Base-by-base conservation (phyloP, 2,888 invertebrate genomes). In the Stenodera caucasica region DNA sequence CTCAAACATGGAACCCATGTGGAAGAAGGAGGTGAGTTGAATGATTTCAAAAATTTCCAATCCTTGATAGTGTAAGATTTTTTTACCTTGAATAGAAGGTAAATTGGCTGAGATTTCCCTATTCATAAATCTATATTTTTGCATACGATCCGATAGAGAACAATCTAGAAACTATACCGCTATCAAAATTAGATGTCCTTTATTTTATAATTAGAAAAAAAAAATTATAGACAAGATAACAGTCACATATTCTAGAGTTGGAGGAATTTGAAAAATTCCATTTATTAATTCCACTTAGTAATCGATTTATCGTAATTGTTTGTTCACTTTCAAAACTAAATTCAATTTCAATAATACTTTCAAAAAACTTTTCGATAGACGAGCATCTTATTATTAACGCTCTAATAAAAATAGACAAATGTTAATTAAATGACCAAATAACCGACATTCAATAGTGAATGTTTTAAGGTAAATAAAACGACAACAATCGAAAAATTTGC, bases 21-120 rank as follows among this genome's bases (percentile, higher is more conserved):
- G 75, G 86, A 88, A 78, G 86, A 88, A 80, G 86, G 86, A 72
- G 87, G 87, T 85, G 73, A 77, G 78, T 72, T n/a, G n/a, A 32
- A 52, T 23, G 7, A 4, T 26, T 26, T 26, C 5, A 4, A 26
- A 49, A 64, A 45, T 63, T 57, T 40, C 30, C 15, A 45, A 62
- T 60, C 62, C 62, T 65, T 65, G 60, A 55, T 61, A 59, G 51
- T 57, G 49, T 65, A 63, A 63, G 40, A 37, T 64, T 66, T 67
- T 67, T 64, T 69, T 62, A 68, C 72, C 72, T 72, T 72, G 72
- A 63, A 55, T 53, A 58, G 70, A 72, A 70, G 72, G 71, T 69
- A 69, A 72, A 64, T 68, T 58, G 53, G 68, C 65, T 60, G 51
- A 55, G 52, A 37, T 58, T 61, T 61, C 57, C 57, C 61, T 52